phyloP scores from a whole-genome alignment of 2,888 invertebrate species.

The Ephialtes manifestator region DNA sequence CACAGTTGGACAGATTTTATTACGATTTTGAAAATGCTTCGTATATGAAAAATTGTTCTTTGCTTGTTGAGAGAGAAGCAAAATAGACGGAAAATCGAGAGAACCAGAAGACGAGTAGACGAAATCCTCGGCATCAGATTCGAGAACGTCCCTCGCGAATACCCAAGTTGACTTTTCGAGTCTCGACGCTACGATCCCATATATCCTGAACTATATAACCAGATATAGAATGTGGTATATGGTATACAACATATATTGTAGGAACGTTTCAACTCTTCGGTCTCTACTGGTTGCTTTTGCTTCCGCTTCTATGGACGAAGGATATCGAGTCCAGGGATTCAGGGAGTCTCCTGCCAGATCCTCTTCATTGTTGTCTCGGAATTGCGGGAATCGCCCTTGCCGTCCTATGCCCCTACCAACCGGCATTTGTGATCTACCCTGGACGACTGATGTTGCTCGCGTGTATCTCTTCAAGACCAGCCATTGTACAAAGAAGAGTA shows the following conservation, averaged over 20 bases:
- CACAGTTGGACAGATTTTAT: too few relatives aligned
- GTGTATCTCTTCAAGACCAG: slow-evolving; percentile 59
- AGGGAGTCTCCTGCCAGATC: slow-evolving; percentile 58
- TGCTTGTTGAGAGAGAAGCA: not conserved
- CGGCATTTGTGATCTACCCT: slow-evolving; percentile 35
- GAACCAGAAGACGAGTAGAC: slow-evolving; percentile 10
- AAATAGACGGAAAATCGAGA: not conserved
- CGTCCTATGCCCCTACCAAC: slow-evolving; percentile 5
- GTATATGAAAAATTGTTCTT: not conserved
- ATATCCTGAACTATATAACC: slow-evolving; percentile 17
- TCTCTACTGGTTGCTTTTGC: slow-evolving; percentile 15
- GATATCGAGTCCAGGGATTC: slow-evolving; percentile 59
- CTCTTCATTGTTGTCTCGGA: slow-evolving; percentile 70
- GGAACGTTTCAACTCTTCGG: slow-evolving; percentile 29
- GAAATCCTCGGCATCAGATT: slow-evolving; percentile 40
- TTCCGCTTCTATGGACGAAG: slow-evolving; percentile 27
- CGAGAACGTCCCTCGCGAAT: slow-evolving; percentile 45
- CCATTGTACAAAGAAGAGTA: slow-evolving; percentile 40
- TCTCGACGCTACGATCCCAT: slow-evolving; percentile 19
- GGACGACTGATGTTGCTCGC: slow-evolving; percentile 45
- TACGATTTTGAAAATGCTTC: not conserved
- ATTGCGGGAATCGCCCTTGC: slow-evolving; percentile 63
- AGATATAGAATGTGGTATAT: slow-evolving; percentile 29
- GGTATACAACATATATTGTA: slow-evolving; percentile 19
- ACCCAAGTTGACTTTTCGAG: slow-evolving; percentile 38